These are phyloP conservation scores for Anadara kagoshimensis DNA, from an alignment of 1,140 invertebrate species.

Conservation along the genomic window DNA sequence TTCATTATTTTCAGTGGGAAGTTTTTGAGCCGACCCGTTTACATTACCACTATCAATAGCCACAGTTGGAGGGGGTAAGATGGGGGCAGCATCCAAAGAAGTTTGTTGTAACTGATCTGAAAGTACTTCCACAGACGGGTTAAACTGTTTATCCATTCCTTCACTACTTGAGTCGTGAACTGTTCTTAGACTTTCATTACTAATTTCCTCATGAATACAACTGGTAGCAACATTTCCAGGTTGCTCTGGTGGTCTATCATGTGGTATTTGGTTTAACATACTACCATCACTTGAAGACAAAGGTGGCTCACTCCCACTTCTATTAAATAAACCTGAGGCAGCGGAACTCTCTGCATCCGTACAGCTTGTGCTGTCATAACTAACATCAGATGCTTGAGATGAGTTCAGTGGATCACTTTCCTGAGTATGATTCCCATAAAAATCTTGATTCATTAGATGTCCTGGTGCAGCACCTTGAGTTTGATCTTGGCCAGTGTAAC, in stretches of 20 bases:
- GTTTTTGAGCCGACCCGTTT: slow-evolving; percentile 4
- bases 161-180: no score
- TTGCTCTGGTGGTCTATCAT: not conserved
- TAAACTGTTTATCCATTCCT: not conserved
- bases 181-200: slow-evolving; percentile 7
- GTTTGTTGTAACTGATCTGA: slow-evolving; percentile 7
- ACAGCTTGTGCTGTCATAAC: not conserved
- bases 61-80: not conserved
- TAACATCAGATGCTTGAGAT: not conserved
- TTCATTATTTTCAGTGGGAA: slow-evolving; percentile 4
- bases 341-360: not conserved
- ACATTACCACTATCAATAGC: slow-evolving; percentile 9
- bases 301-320: not conserved
- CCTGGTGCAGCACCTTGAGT: not conserved
- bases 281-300: not conserved
- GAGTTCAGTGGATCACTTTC: slow-evolving; percentile 9
- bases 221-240: not conserved
- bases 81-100: not conserved
- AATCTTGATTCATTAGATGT: slow-evolving; percentile 1
- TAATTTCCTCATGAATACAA: not conserved
- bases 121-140: slow-evolving; percentile 4
- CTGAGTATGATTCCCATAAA: not conserved
- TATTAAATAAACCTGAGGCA: not conserved
- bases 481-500: not conserved
- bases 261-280: not conserved